Evolutionary conservation across 2,113 vertebrate species (phyloP).

Genomic region (Acrocephalus arundinaceus): DNA sequence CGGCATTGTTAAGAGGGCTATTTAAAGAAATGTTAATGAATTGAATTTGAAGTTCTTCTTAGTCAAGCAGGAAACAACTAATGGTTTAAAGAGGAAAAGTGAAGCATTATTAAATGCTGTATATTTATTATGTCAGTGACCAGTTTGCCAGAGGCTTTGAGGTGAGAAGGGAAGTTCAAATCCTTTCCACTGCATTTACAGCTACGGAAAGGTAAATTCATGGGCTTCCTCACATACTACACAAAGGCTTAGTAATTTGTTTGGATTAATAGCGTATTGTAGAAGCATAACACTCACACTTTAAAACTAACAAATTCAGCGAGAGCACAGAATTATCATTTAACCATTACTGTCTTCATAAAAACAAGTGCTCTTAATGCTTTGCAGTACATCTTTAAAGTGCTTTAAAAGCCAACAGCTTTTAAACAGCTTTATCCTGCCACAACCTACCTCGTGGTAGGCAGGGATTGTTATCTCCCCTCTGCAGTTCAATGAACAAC

Average conservation of each 20-base stretch:
- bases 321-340: slow-evolving; percentile 68
- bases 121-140: slow-evolving; percentile 78
- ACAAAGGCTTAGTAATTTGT: slow-evolving; percentile 67
- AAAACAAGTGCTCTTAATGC: slow-evolving; percentile 72
- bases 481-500: background rate
- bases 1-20: slow-evolving; percentile 66
- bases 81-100: slow-evolving; percentile 72
- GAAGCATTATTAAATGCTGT: slow-evolving; percentile 76
- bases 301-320: slow-evolving; percentile 66
- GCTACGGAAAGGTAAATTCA: slow-evolving; percentile 54
- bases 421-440: slow-evolving; percentile 32
- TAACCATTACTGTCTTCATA: slow-evolving; percentile 70
- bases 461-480: slow-evolving; percentile 32
- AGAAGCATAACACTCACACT: slow-evolving; percentile 64
- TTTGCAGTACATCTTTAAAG: slow-evolving; percentile 65
- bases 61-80: slow-evolving; percentile 76
- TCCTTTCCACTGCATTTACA: slow-evolving; percentile 61
- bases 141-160: slow-evolving; percentile 74
- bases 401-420: slow-evolving; percentile 60
- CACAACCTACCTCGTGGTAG: background rate
- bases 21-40: slow-evolving; percentile 79
- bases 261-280: slow-evolving; percentile 64
- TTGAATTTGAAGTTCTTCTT: slow-evolving; percentile 69
- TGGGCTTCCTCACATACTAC: slow-evolving; percentile 9
- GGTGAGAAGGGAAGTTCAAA: slow-evolving; percentile 71